Percentiles rank a stretch among this genome's conserved stretches.
These are phyloP conservation scores for Pogonognathellus flavescens DNA, from an alignment of 1,140 invertebrate species.

Conservation along the genomic window DNA sequence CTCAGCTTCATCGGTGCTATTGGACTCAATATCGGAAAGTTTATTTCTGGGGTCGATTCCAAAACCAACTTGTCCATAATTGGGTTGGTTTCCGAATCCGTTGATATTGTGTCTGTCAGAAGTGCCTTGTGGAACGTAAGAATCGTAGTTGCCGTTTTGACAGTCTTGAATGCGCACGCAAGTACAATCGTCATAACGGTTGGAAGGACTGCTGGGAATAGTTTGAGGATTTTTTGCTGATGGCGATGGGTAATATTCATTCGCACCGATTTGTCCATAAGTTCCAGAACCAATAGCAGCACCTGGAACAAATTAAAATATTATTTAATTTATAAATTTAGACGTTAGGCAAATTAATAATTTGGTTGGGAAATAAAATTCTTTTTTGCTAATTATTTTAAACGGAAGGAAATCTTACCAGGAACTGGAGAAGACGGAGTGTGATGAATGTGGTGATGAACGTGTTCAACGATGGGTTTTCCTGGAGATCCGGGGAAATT, in stretches of 20 bases:
- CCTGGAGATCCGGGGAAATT: not conserved
- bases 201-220: constrained; percentile 26
- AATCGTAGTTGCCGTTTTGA: constrained; percentile 79
- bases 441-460: constrained; percentile 67
- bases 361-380: not conserved
- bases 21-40: constrained; percentile 59
- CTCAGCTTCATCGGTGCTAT: constrained; percentile 56
- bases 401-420: not conserved
- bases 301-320: not conserved
- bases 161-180: constrained; percentile 88
- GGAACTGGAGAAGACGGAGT: constrained; percentile 53
- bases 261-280: constrained; percentile 55
- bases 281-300: constrained; percentile 30
- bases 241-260: constrained; percentile 54
- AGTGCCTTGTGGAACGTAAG: constrained; percentile 72
- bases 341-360: not conserved
- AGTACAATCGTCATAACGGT: constrained; percentile 77
- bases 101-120: constrained; percentile 56
- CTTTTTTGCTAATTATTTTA: not conserved
- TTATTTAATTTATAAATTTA: not conserved
- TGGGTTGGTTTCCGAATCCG: constrained; percentile 58
- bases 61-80: constrained; percentile 66
- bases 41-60: constrained; percentile 66
- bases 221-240: constrained; percentile 29
- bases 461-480: constrained; percentile 64